Evolutionary conservation across 2,888 invertebrate species (phyloP).

Genomic region (Sminthurides aquaticus): DNA sequence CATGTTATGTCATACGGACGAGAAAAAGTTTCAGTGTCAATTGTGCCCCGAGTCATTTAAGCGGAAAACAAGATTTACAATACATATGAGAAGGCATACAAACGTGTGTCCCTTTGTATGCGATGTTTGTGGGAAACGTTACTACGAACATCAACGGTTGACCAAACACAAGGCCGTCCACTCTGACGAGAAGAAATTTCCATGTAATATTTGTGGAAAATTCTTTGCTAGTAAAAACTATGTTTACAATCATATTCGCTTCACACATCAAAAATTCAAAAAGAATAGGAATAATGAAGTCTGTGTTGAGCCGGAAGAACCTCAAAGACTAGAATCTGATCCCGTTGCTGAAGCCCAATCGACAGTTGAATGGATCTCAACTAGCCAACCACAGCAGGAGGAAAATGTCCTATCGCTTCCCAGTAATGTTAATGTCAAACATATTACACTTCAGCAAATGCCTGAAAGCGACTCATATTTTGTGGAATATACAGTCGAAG

Average conservation of each 20-base stretch:
- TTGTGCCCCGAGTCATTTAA: conserved; percentile 4
- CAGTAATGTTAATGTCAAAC: too few relatives aligned
- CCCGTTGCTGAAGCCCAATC: too few relatives aligned
- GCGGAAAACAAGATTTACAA: neutral
- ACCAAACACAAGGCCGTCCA: conserved; percentile 1
- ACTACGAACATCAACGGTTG: neutral
- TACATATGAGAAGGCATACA: neutral
- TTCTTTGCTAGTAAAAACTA: conserved; percentile 1
- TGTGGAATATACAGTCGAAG: too few relatives aligned
- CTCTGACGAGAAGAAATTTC: neutral
- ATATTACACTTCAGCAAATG: too few relatives aligned
- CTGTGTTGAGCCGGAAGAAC: too few relatives aligned
- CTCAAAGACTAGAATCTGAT: too few relatives aligned
- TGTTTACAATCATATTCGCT: conserved; percentile 8
- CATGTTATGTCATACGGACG: conserved; percentile 3
- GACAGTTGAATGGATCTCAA: too few relatives aligned
- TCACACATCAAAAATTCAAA: conserved; percentile 3
- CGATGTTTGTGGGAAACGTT: conserved; percentile 11
- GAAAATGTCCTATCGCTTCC: too few relatives aligned
- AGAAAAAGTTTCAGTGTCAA: conserved; percentile 6
- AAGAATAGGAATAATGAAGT: too few relatives aligned
- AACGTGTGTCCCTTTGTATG: conserved; percentile 1
- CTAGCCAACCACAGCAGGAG: too few relatives aligned
- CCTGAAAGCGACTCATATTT: too few relatives aligned
- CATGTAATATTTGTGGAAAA: conserved; percentile 6